phyloP scores from a whole-genome alignment of 2,113 vertebrate species.

The Myodes glareolus region DNA sequence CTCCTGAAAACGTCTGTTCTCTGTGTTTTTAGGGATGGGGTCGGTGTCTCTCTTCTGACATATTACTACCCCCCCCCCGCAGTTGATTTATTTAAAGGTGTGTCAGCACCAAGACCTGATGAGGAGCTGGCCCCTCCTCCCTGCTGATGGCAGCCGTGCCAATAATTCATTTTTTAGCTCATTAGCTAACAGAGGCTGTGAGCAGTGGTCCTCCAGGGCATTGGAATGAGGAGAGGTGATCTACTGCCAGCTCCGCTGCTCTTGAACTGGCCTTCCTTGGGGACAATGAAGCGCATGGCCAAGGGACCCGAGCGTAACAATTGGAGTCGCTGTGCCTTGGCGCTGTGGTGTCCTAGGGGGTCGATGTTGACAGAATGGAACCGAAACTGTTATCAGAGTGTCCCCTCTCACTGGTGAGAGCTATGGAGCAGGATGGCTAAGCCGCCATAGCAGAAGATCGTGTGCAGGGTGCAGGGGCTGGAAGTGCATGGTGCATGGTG shows the following conservation, averaged over 20 bases:
- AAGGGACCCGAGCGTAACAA: conserved; percentile 58
- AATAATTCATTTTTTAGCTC: conserved; percentile 91
- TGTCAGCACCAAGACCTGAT: conserved; percentile 79
- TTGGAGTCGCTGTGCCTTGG: not conserved
- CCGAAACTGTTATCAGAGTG: not conserved
- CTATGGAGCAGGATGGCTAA: rapidly evolving
- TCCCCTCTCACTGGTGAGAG: rapidly evolving
- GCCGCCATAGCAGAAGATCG: rapidly evolving
- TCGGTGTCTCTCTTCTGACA: conserved; percentile 59
- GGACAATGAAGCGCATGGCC: conserved; percentile 71
- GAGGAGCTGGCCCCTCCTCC: conserved; percentile 82
- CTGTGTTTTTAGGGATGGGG: conserved; percentile 70
- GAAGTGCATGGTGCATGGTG: not conserved
- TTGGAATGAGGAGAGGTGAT: conserved; percentile 83
- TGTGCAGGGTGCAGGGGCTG: not conserved
- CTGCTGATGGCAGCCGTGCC: conserved; percentile 84
- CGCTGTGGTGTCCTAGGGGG: not conserved
- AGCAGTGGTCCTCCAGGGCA: conserved; percentile 84
- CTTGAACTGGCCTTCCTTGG: conserved; percentile 87
- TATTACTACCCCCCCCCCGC: conserved; percentile 59
- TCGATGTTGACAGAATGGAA: not conserved
- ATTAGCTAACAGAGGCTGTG: conserved; percentile 88
- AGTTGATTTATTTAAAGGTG: conserved; percentile 88
- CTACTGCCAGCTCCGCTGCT: conserved; percentile 85
- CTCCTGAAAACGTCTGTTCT: not conserved